Percentiles rank a stretch among this genome's conserved stretches.
Evolutionary conservation across 2,797 vertebrate species (phyloP).

Genomic region (Momotus momota): DNA sequence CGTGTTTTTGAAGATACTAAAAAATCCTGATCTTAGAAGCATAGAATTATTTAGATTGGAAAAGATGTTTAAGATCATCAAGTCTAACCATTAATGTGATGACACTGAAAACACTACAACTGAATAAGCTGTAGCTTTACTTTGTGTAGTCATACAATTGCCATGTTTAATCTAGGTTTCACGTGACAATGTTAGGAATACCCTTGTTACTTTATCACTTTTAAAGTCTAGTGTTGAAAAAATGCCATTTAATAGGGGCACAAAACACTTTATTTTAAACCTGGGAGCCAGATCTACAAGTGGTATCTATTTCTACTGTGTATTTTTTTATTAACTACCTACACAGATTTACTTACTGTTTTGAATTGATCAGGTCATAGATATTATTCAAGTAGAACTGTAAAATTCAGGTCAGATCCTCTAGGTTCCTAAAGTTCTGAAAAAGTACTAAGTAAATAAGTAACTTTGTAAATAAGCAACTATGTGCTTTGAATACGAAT

Average conservation of each 20-base stretch:
- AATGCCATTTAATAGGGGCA: not conserved
- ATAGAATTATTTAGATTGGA: too few species aligned
- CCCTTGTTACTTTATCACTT: not conserved
- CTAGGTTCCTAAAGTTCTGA: not conserved
- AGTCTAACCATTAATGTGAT: too few species aligned
- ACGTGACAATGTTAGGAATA: not conserved
- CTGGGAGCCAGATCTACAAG: not conserved
- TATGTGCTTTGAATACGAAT: not conserved
- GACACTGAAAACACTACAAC: not conserved
- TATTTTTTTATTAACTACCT: not conserved
- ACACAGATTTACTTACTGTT: not conserved
- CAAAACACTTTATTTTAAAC: not conserved
- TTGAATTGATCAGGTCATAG: not conserved
- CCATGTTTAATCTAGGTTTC: not conserved
- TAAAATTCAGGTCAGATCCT: not conserved
- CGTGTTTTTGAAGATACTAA: not conserved
- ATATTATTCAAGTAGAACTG: not conserved
- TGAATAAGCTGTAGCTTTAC: not conserved
- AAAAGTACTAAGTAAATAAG: not conserved
- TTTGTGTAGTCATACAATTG: not conserved
- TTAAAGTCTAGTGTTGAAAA: not conserved
- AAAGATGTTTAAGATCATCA: too few species aligned
- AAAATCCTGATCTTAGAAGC: not conserved
- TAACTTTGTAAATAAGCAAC: not conserved
- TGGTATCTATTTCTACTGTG: not conserved